Evolutionary conservation across 2,113 vertebrate species (phyloP).

Genomic region (Okapia johnstoni): DNA sequence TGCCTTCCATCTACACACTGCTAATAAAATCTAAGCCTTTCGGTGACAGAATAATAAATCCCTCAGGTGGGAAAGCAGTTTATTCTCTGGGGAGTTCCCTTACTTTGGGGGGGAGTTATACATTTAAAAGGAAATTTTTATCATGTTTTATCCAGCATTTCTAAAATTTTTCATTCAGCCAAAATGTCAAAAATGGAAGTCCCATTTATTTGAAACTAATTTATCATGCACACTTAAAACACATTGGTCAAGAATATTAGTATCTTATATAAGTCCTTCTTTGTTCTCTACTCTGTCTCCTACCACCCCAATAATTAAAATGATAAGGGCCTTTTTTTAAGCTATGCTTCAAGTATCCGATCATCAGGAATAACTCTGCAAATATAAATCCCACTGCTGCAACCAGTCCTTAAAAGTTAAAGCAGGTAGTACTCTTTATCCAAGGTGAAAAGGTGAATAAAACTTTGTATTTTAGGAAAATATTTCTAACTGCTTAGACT

Average conservation of each 20-base stretch:
- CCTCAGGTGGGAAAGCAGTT: background rate
- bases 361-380: background rate
- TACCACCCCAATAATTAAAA: background rate
- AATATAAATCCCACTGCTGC: background rate
- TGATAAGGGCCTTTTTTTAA: background rate
- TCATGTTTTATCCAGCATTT: slow-evolving; percentile 13
- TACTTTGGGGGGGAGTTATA: background rate
- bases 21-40: slow-evolving; percentile 8
- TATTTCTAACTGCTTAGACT: background rate
- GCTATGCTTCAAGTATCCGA: background rate
- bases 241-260: background rate
- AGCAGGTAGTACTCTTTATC: background rate
- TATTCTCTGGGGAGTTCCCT: background rate
- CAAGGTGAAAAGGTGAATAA: slow-evolving; percentile 11
- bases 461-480: background rate
- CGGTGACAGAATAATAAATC: background rate
- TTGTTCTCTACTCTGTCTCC: background rate
- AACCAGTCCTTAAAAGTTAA: background rate
- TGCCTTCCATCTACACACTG: background rate
- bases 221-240: background rate
- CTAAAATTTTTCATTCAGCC: background rate
- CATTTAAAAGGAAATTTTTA: background rate
- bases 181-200: background rate
- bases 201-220: background rate
- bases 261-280: background rate